Percentiles rank a stretch among this genome's conserved stretches.
These are phyloP conservation scores for Stratiomys singularior DNA, from an alignment of 2,888 invertebrate genomes.

Conservation along the genomic window DNA sequence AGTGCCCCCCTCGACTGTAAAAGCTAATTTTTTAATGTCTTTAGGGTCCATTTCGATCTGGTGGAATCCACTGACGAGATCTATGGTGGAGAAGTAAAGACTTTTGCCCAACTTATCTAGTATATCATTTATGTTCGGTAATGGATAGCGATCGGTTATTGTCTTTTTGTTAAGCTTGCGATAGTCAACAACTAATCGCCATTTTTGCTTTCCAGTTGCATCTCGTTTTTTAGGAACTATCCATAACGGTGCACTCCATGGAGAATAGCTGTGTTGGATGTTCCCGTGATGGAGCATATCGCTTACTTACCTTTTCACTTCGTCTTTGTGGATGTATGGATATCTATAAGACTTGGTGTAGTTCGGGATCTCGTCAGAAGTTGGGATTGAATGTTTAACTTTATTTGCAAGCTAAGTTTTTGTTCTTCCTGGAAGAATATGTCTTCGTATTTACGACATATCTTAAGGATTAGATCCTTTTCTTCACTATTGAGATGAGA, in stretches of 20 bases:
- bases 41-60: not conserved
- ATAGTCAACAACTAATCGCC: too few species aligned
- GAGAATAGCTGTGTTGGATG: too few species aligned
- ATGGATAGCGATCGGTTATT: too few species aligned
- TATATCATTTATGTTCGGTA: not conserved
- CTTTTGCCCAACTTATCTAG: not conserved
- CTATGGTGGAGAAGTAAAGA: not conserved
- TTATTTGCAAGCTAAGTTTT: not conserved
- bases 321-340: too few species aligned
- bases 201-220: too few species aligned
- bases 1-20: not conserved
- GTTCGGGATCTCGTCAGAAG: not conserved
- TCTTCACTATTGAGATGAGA: not conserved
- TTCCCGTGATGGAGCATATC: too few species aligned
- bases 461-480: not conserved
- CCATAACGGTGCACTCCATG: too few species aligned
- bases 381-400: not conserved
- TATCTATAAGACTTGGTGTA: slow-evolving; percentile 1
- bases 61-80: not conserved
- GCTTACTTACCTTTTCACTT: too few species aligned
- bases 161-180: too few species aligned
- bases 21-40: not conserved
- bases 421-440: slow-evolving; percentile 5
- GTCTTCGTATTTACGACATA: not conserved
- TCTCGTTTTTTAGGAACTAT: too few species aligned